These are phyloP conservation scores for Mormyrus iriodes DNA, from an alignment of 2,113 vertebrate genomes.

Conservation along the genomic window DNA sequence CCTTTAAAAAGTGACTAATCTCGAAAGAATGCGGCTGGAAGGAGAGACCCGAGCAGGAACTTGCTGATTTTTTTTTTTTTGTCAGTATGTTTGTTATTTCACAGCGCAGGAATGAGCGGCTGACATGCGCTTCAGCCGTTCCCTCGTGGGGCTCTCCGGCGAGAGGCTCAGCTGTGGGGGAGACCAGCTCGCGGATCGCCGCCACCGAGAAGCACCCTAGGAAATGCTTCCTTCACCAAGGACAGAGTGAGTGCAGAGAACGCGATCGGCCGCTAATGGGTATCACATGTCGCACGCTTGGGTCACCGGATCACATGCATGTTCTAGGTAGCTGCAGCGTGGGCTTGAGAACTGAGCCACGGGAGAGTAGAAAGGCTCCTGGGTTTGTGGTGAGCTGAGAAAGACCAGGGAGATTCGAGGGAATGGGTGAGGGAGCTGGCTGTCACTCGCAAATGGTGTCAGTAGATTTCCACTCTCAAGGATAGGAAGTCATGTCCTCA, in stretches of 20 bases:
- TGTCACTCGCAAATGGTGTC: background rate
- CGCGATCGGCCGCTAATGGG: slow-evolving; percentile 59
- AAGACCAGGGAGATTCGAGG: background rate
- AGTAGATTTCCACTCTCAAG: background rate
- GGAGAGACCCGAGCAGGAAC: slow-evolving; percentile 53
- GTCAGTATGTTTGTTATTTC: slow-evolving; percentile 47
- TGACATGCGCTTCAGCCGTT: slow-evolving; percentile 30
- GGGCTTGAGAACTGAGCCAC: slow-evolving; percentile 5
- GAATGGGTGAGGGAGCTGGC: background rate
- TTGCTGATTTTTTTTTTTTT: slow-evolving; percentile 43
- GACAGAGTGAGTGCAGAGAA: slow-evolving; percentile 72
- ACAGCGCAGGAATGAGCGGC: slow-evolving; percentile 49
- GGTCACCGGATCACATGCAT: slow-evolving; percentile 65
- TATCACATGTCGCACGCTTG: slow-evolving; percentile 63
- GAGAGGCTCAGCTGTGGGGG: background rate
- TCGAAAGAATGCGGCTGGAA: slow-evolving; percentile 54
- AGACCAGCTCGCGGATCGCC: slow-evolving; percentile 29
- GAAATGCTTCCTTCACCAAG: slow-evolving; percentile 62
- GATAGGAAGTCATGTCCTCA: background rate
- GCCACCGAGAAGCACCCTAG: slow-evolving; percentile 38
- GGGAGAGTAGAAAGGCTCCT: background rate
- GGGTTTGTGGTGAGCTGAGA: background rate
- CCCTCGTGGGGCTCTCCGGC: background rate
- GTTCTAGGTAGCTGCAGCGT: slow-evolving; percentile 45
- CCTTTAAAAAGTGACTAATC: slow-evolving; percentile 71